These are phyloP conservation scores for Habroteleia sp. DNA, from an alignment of 2,888 invertebrate genomes.

Conservation along the genomic window DNA sequence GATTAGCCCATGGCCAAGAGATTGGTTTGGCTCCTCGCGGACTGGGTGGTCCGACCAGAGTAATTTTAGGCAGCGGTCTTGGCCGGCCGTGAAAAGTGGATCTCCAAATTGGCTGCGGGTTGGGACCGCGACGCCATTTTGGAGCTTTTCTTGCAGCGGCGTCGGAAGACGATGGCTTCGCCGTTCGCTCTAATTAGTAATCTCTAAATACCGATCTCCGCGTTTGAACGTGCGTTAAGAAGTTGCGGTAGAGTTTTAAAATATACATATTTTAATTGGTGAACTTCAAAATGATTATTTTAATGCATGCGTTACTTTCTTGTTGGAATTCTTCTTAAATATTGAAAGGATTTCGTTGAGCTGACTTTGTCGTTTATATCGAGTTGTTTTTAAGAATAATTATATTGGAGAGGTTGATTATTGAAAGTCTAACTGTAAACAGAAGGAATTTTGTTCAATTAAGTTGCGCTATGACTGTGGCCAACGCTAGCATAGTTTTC, in stretches of 20 bases:
- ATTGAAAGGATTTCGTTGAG: no score
- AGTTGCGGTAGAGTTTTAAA: background rate
- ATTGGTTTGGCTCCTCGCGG: slow-evolving; percentile 73
- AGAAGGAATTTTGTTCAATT: no score
- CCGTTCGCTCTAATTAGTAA: slow-evolving; percentile 32
- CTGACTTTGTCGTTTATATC: no score
- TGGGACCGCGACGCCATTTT: slow-evolving; percentile 45
- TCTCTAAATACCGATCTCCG: background rate
- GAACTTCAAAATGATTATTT: no score
- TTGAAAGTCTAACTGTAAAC: no score
- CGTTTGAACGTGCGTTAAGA: slow-evolving; percentile 8
- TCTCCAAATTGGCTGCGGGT: slow-evolving; percentile 70
- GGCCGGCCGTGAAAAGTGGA: slow-evolving; percentile 74
- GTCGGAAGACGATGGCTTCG: slow-evolving; percentile 20
- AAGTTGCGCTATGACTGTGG: no score
- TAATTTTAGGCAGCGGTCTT: slow-evolving; percentile 73
- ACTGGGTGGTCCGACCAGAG: slow-evolving; percentile 77
- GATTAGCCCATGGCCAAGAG: slow-evolving; percentile 76
- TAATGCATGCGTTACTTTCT: no score
- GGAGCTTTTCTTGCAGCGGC: slow-evolving; percentile 32
- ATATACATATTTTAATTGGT: no score
- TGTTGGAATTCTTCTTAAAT: no score
- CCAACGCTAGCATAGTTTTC: no score
- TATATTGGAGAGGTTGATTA: no score
- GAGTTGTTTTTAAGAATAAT: no score